Conservation (phyloP, 2,888 invertebrate species). For the Ectemnius lituratus region DNA sequence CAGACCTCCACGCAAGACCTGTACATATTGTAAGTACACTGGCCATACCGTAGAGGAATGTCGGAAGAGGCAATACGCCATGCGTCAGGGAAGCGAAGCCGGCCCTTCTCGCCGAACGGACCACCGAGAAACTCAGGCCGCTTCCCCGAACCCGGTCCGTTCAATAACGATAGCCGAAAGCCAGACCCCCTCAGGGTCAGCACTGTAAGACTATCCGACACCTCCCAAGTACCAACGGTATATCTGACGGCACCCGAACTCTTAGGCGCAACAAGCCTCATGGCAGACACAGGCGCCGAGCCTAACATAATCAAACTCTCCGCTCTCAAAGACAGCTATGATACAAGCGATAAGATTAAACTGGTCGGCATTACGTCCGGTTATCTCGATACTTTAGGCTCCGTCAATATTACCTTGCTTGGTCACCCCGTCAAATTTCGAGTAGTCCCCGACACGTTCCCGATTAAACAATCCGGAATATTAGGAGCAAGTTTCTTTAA, state of each 20-base stretch:
- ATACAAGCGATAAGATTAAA: not conserved
- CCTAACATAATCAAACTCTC: constrained; percentile 7
- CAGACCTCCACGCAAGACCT: not conserved
- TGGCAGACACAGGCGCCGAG: constrained; percentile 6
- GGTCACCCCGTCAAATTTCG: not conserved
- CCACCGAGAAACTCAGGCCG: too few species aligned
- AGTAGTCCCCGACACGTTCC: not conserved
- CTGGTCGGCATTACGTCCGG: not conserved
- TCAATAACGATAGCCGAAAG: not conserved
- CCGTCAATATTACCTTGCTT: not conserved
- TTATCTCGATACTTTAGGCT: not conserved
- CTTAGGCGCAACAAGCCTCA: not conserved
- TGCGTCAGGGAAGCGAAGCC: too few species aligned
- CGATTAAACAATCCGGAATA: not conserved
- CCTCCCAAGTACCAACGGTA: not conserved
- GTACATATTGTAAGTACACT: too few species aligned
- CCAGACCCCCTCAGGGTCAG: not conserved
- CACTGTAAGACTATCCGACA: not conserved
- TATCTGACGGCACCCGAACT: not conserved
- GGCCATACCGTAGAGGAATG: constrained; percentile 2
- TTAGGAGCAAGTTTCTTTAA: not conserved
- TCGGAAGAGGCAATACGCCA: not conserved
- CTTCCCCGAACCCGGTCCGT: too few species aligned
- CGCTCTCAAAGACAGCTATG: too few species aligned
- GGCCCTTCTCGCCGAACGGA: too few species aligned